Percentiles rank a stretch among this genome's conserved stretches.
These are phyloP conservation scores for Ceratotherium simum DNA, from an alignment of 2,113 vertebrate species.

Conservation along the genomic window DNA sequence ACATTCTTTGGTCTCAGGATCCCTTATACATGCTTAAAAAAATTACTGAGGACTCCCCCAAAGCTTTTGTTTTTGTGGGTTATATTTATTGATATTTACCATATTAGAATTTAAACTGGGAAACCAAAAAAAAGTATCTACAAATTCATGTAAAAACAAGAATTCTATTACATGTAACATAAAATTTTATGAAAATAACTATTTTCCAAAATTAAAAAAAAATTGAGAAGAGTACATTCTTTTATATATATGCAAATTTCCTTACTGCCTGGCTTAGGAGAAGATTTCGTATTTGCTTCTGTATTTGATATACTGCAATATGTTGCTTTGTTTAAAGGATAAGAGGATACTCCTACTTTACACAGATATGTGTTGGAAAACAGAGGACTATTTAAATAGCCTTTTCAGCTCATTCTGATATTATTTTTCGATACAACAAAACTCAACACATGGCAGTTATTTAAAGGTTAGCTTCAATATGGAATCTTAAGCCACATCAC, in stretches of 20 bases:
- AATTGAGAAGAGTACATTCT: not conserved
- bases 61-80: not conserved
- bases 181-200: conserved; percentile 14
- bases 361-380: not conserved
- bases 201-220: not conserved
- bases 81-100: not conserved
- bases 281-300: not conserved
- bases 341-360: conserved; percentile 21
- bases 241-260: not conserved
- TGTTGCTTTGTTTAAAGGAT: not conserved
- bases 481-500: not conserved
- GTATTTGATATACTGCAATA: not conserved
- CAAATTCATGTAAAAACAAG: not conserved
- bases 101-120: not conserved
- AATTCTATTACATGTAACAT: not conserved
- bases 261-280: not conserved
- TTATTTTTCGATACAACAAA: conserved; percentile 13
- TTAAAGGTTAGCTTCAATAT: not conserved
- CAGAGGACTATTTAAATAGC: not conserved
- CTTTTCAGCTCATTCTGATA: conserved; percentile 35
- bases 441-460: not conserved
- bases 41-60: not conserved
- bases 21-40: not conserved
- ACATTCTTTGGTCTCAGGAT: not conserved
- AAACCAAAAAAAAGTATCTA: not conserved